Evolutionary conservation across 2,797 vertebrate species (phyloP).

Genomic region (Tarsius wallacei): DNA sequence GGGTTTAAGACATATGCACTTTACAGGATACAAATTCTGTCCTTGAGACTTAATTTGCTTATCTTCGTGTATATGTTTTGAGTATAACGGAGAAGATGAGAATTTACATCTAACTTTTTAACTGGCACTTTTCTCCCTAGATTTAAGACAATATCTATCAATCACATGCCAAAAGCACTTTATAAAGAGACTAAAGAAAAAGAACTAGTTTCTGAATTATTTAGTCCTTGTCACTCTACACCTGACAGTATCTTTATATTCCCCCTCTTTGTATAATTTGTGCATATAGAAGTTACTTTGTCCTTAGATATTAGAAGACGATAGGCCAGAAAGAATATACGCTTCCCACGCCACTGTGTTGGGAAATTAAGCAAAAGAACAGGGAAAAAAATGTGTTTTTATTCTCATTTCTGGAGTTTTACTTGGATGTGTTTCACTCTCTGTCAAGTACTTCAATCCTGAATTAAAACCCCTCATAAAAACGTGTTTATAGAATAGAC

Average conservation of each 20-base stretch:
- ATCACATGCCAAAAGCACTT: constrained; percentile 79
- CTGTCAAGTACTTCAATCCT: neutral
- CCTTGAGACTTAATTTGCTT: constrained; percentile 7
- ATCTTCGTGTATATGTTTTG: neutral
- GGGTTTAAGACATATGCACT: fast-evolving
- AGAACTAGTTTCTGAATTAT: constrained; percentile 71
- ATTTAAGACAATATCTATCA: constrained; percentile 78
- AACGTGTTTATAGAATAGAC: neutral
- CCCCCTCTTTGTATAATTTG: constrained; percentile 58
- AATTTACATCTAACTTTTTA: constrained; percentile 63
- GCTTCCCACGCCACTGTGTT: constrained; percentile 57
- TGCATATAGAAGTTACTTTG: constrained; percentile 36
- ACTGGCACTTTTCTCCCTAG: constrained; percentile 28
- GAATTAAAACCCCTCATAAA: neutral
- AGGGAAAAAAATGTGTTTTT: neutral
- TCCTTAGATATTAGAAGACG: constrained; percentile 43
- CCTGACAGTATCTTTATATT: constrained; percentile 59
- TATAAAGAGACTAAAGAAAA: constrained; percentile 68
- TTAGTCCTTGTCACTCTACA: constrained; percentile 71
- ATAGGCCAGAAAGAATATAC: constrained; percentile 42
- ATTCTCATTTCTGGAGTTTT: constrained; percentile 21
- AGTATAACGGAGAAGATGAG: constrained; percentile 57
- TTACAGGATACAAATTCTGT: neutral
- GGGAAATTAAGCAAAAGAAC: constrained; percentile 48
- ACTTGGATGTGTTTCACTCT: constrained; percentile 60